Evolutionary conservation across 2,797 vertebrate species (phyloP), one percentile per base, ranked within the genome.

Genomic region (Rhincodon typus): DNA sequence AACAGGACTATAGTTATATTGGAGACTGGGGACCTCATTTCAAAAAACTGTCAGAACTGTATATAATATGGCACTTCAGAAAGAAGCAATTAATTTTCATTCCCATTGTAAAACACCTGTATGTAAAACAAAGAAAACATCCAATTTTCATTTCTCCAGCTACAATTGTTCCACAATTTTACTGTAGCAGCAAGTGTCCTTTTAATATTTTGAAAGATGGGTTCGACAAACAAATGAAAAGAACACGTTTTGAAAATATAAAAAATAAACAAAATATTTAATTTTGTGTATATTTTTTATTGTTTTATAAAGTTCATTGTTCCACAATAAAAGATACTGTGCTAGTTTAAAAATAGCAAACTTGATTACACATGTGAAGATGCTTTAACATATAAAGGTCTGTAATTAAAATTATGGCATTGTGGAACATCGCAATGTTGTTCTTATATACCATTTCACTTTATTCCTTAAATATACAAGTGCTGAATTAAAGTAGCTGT

Each of bases 221-320:
- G 98, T 98, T 97, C 97, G 97, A 97, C 97, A 96, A 97, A 96
- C 97, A 97, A 96, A 98, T 97, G 97, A 97, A 97, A 97, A 97
- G 96, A 96, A 96, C 96, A 97, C 97, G 98, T 98, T 98, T 98
- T 98, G 96, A 97, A 97, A 97, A 97, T 97, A 97, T 97, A 97
- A 97, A 98, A 97, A 97, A 97, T 97, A 97, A 98, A 97, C 97
- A 97, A 96, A 96, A 96, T 98, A 97, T 98, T 99, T 98, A 98
- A 98, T 98, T 98, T 98, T 98, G 98, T 99, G 98, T 99, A 98
- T 99, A 98, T 98, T 99, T 99, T 98, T 99, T 98, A 98, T 98
- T 98, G 98, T 98, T 98, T 97, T 99, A 98, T 99, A 98, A 99
- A 99, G 97, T 98, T 97, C 96, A 97, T 98, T 98, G 97, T 98